phyloP scores from a whole-genome alignment of 2,797 vertebrate genomes.

The Falco naumanni region DNA sequence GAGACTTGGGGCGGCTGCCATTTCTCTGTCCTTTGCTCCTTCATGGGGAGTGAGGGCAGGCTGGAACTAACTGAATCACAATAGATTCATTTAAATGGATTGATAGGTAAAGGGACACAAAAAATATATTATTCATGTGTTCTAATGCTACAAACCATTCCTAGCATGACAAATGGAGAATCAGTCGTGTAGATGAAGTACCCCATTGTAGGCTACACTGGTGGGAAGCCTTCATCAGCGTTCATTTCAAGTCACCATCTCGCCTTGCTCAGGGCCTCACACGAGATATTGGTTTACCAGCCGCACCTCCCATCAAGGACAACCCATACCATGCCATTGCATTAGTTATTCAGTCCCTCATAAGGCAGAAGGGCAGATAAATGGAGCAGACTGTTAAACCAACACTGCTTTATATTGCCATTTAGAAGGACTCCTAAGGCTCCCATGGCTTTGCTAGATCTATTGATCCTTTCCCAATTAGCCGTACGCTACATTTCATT shows the following conservation, averaged over 20 bases:
- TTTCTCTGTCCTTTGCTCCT: background rate
- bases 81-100: background rate
- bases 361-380: background rate
- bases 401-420: background rate
- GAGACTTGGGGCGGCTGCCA: background rate
- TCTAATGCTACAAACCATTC: background rate
- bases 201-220: background rate
- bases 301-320: background rate
- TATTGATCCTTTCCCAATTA: conserved; percentile 73
- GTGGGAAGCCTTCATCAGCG: background rate
- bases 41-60: background rate
- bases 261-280: background rate
- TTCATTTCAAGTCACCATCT: background rate
- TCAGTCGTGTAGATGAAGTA: background rate
- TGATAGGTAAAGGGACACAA: background rate
- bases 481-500: conserved; percentile 65
- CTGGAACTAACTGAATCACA: background rate
- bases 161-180: background rate
- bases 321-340: no score
- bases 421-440: background rate
- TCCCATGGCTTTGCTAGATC: conserved; percentile 58
- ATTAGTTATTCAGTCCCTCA: background rate
- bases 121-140: background rate
- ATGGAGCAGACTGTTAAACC: background rate
- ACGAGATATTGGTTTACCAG: rapidly evolving